phyloP scores from a whole-genome alignment of 2,113 vertebrate genomes.

The Sigmodon hispidus region DNA sequence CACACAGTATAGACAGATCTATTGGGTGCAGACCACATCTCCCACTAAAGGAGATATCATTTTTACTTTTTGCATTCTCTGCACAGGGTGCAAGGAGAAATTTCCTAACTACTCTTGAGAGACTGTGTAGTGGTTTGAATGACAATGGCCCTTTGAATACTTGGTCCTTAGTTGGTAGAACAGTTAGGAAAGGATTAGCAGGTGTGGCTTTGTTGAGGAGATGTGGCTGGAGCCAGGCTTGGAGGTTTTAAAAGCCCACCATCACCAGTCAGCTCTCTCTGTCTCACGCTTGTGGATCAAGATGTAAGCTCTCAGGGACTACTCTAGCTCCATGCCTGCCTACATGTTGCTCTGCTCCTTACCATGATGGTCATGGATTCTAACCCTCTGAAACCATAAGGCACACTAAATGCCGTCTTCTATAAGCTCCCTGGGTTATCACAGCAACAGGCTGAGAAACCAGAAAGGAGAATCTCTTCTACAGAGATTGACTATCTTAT shows the following conservation, averaged over 20 bases:
- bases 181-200: background rate
- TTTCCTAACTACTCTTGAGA: background rate
- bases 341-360: background rate
- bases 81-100: no score
- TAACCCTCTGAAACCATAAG: background rate
- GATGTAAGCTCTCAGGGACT: background rate
- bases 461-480: background rate
- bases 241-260: background rate
- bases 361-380: background rate
- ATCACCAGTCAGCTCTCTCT: background rate
- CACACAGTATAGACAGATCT: rapidly evolving
- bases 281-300: background rate
- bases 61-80: background rate
- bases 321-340: background rate
- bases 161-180: no score
- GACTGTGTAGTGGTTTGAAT: background rate
- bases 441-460: background rate
- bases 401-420: background rate
- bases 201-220: background rate
- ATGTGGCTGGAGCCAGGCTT: background rate
- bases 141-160: background rate
- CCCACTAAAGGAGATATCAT: rapidly evolving
- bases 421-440: background rate
- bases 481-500: background rate
- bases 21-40: background rate